Percentiles rank a stretch among this genome's conserved stretches.
Evolutionary conservation across 2,113 vertebrate species (phyloP).

Genomic region (Desmodus rotundus): DNA sequence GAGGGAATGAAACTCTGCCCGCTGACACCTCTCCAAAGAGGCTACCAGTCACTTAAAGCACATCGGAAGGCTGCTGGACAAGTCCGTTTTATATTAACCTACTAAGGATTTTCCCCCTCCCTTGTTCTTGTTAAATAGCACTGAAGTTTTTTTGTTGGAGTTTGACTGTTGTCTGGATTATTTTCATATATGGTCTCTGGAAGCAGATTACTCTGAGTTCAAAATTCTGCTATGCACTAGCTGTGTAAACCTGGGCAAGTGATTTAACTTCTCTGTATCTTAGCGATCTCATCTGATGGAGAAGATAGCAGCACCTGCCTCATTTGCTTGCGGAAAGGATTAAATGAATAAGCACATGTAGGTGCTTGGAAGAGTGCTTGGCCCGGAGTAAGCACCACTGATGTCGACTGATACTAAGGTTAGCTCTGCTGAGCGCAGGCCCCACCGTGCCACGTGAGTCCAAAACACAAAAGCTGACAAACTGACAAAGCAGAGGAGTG

Average conservation of each 20-base stretch:
- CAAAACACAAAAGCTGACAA: background rate
- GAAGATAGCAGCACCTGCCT: background rate
- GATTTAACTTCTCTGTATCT: background rate
- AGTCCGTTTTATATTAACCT: background rate
- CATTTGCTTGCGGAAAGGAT: background rate
- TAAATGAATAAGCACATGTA: background rate
- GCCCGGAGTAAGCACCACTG: background rate
- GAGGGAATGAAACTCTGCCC: background rate
- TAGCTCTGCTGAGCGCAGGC: background rate
- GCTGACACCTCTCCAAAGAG: background rate
- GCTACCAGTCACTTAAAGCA: background rate
- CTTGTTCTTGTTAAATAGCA: background rate
- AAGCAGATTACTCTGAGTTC: background rate
- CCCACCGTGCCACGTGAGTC: background rate
- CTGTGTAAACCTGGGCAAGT: background rate
- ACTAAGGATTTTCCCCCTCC: background rate
- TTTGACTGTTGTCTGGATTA: background rate
- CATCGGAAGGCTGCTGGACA: background rate
- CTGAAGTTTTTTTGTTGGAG: background rate
- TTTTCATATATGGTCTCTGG: background rate
- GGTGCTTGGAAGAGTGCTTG: background rate
- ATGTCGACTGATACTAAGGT: background rate
- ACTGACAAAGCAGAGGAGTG: background rate
- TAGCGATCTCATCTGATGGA: background rate
- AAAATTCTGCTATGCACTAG: slow-evolving; percentile 5